Evolutionary conservation across 37 sponge, comb jelly and placozoan species (phyloP).

Genomic region (Cliona cf. orientalis): DNA sequence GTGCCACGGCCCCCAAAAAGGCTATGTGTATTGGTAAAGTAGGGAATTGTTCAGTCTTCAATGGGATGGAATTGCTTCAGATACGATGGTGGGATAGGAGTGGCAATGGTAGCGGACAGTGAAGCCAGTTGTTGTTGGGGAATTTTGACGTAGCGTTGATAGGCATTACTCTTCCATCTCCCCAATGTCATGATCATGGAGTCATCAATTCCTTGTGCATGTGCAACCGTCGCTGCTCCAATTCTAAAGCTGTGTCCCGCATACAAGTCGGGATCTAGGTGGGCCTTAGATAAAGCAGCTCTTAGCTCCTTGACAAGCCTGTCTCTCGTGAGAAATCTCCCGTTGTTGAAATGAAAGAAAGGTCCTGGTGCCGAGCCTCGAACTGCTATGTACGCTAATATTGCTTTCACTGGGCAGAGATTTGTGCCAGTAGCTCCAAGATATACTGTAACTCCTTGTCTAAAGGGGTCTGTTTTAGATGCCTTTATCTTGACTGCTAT

Average conservation of each 20-base stretch:
- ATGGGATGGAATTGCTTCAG: background rate
- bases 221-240: too few relatives aligned
- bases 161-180: background rate
- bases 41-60: too few relatives aligned
- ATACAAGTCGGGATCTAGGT: background rate
- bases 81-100: background rate
- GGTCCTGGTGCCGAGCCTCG: too few relatives aligned
- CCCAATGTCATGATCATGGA: too few relatives aligned
- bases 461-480: too few relatives aligned
- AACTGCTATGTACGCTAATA: too few relatives aligned
- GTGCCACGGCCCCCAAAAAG: too few relatives aligned
- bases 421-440: background rate
- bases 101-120: background rate
- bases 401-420: too few relatives aligned
- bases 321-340: background rate
- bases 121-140: background rate
- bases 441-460: background rate
- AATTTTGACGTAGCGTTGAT: background rate
- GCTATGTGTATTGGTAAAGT: too few relatives aligned
- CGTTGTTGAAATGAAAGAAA: background rate
- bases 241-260: too few relatives aligned
- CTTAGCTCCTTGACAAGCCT: background rate
- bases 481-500: background rate
- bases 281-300: background rate
- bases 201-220: too few relatives aligned